Conservation (phyloP, 2,113 vertebrate genomes). For the Bombycilla garrulus region DNA sequence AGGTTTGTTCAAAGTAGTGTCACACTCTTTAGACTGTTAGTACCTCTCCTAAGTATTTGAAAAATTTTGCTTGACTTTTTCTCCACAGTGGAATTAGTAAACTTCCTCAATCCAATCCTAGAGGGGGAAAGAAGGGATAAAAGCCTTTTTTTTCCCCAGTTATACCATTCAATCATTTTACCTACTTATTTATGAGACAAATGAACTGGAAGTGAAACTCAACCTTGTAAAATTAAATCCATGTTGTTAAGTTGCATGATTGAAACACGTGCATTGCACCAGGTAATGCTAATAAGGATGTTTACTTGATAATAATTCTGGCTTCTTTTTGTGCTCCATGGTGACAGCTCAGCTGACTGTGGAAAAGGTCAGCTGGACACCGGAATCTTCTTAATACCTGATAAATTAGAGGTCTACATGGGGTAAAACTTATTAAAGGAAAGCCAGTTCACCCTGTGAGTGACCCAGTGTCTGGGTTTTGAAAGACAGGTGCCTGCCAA, state of each 20-base stretch:
- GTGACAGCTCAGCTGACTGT: not conserved
- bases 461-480: no score
- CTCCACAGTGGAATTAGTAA: not conserved
- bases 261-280: rapidly evolving
- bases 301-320: not conserved
- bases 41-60: not conserved
- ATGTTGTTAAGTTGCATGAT: not conserved
- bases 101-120: not conserved
- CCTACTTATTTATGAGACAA: not conserved
- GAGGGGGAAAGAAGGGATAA: not conserved
- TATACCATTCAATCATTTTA: not conserved
- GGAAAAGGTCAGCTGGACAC: not conserved
- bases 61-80: not conserved
- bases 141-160: not conserved
- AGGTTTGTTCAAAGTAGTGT: not conserved
- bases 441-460: not conserved
- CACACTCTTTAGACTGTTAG: not conserved
- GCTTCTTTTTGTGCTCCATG: not conserved
- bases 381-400: rapidly evolving
- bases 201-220: not conserved
- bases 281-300: not conserved
- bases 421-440: not conserved
- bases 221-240: not conserved
- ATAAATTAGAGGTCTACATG: not conserved
- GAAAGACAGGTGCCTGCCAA: no score